Evolutionary conservation across 1,140 invertebrate genomes (phyloP).

Genomic region (Ladona fulva): DNA sequence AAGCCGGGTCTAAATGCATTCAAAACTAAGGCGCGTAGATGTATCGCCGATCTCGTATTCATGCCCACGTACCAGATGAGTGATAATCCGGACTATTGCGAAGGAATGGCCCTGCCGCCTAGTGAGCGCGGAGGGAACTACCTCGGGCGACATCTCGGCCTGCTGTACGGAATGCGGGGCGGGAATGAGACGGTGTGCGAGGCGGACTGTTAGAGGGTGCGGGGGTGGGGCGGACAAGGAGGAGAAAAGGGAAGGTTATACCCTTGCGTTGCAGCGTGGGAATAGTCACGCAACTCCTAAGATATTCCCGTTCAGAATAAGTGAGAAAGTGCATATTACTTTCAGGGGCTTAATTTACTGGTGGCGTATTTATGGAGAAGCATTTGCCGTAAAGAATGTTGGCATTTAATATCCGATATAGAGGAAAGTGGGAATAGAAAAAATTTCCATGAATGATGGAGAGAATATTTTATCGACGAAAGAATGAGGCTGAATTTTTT

Average conservation of each 20-base stretch:
- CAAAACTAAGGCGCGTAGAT: too few relatives aligned
- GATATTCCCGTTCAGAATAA: not conserved
- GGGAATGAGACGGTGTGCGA: not conserved
- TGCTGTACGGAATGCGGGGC: not conserved
- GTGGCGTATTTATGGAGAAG: not conserved
- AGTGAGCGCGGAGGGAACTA: not conserved
- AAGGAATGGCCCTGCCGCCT: not conserved
- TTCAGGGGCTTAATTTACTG: not conserved
- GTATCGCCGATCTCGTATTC: too few relatives aligned
- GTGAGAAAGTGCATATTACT: not conserved
- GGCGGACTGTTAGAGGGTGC: not conserved
- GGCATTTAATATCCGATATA: too few relatives aligned
- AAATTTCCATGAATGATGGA: too few relatives aligned
- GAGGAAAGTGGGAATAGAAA: too few relatives aligned
- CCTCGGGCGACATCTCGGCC: not conserved
- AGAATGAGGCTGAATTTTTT: too few relatives aligned
- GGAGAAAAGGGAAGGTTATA: not conserved
- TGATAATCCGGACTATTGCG: too few relatives aligned
- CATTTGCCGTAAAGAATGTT: too few relatives aligned
- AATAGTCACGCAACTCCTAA: constrained; percentile 1
- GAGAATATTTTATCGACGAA: too few relatives aligned
- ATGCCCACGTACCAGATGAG: too few relatives aligned
- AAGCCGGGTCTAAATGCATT: too few relatives aligned
- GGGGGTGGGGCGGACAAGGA: not conserved
- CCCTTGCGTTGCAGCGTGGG: not conserved